These are phyloP conservation scores for Mastigias papua DNA, from an alignment of 30 jellyfish, hydroid and myxozoan species.

Conservation along the genomic window DNA sequence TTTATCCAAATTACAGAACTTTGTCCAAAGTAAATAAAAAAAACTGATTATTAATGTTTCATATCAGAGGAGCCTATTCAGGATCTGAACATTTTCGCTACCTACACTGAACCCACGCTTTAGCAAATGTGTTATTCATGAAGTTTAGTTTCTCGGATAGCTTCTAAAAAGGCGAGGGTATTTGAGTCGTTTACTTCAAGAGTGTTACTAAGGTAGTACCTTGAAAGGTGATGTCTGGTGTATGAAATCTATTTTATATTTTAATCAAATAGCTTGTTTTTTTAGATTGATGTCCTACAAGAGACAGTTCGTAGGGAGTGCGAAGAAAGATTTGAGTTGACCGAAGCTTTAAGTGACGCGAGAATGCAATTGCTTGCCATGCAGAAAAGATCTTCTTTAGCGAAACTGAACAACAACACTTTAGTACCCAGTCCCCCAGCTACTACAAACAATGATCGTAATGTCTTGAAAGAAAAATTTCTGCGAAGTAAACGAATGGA, in stretches of 20 bases:
- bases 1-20: too few relatives aligned
- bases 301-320: slow-evolving; percentile 96
- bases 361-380: slow-evolving; percentile 74
- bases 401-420: neutral
- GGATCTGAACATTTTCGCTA: too few relatives aligned
- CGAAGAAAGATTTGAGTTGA: slow-evolving; percentile 93
- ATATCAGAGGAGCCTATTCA: too few relatives aligned
- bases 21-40: too few relatives aligned
- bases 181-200: too few relatives aligned
- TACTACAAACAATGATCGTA: slow-evolving; percentile 34
- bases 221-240: too few relatives aligned
- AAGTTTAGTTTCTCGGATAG: too few relatives aligned
- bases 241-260: neutral
- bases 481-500: slow-evolving; percentile 22
- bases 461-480: neutral
- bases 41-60: too few relatives aligned
- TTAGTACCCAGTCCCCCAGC: slow-evolving; percentile 41
- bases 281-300: slow-evolving; percentile 76
- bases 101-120: too few relatives aligned
- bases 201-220: too few relatives aligned
- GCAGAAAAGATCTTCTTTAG: slow-evolving; percentile 5
- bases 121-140: too few relatives aligned
- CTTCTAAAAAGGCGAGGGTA: too few relatives aligned
- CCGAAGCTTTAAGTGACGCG: slow-evolving; percentile 92
- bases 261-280: neutral